phyloP scores from a whole-genome alignment of 2,888 invertebrate species.

The Crossocerus cetratus region DNA sequence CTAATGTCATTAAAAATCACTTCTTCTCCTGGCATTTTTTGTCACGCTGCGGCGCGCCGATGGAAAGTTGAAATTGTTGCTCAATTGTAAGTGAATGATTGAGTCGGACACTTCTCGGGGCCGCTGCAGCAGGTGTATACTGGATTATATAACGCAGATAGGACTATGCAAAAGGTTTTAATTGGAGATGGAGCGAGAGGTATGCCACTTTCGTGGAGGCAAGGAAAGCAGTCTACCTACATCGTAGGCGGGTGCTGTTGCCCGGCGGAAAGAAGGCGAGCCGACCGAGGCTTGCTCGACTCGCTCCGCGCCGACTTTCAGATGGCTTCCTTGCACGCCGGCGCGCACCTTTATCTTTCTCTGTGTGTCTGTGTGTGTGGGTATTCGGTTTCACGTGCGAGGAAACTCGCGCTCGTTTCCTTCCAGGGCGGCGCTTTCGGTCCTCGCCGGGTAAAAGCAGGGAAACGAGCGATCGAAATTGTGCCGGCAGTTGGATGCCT shows the following conservation, averaged over 20 bases:
- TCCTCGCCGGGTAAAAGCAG: slow-evolving; percentile 35
- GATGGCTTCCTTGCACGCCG: slow-evolving; percentile 21
- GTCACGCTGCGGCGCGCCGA: too few species aligned
- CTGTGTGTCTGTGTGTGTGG: slow-evolving; percentile 35
- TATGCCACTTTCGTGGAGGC: slow-evolving; percentile 44
- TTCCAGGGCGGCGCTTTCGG: slow-evolving; percentile 36
- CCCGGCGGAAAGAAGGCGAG: slow-evolving; percentile 28
- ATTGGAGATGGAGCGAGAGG: too few species aligned
- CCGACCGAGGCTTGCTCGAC: slow-evolving; percentile 32
- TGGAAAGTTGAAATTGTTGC: too few species aligned
- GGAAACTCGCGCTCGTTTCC: slow-evolving; percentile 50
- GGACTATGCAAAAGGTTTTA: too few species aligned
- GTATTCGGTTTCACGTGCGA: slow-evolving; percentile 45
- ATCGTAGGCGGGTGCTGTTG: slow-evolving; percentile 56
- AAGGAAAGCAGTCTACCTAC: slow-evolving; percentile 72
- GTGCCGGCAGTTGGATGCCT: slow-evolving; percentile 26
- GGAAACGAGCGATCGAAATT: slow-evolving; percentile 31
- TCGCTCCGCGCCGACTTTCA: slow-evolving; percentile 33
- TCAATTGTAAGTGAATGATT: too few species aligned
- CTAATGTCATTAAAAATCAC: too few species aligned
- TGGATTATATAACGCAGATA: too few species aligned
- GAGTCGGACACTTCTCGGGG: too few species aligned
- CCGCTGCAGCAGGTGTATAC: too few species aligned
- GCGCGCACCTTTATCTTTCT: too few species aligned
- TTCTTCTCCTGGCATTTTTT: too few species aligned